Base-by-base conservation (phyloP, 2,113 vertebrate species). In the Hippocampus barbouri region DNA sequence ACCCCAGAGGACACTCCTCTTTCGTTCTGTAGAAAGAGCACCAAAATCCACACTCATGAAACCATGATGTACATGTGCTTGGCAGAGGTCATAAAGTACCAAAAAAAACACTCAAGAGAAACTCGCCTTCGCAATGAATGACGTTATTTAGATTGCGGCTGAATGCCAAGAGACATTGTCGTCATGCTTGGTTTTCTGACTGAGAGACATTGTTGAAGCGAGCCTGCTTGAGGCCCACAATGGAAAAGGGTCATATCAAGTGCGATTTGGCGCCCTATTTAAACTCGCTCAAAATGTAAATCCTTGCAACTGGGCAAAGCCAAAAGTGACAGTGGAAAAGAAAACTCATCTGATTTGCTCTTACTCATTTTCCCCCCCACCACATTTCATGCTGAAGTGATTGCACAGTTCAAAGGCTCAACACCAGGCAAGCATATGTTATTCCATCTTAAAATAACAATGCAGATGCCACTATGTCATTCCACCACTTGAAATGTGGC, bases 341-440 rank as follows among this genome's bases (percentile, higher is more conserved):
- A 65, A 65, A 23, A 43, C 62, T 43, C 21, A 43, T 65, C 62
- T 43, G 40, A 45, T 65, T 23, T 43, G 62, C 62, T 65, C 62
- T 23, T 65, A 65, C 38, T 65, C 62, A n/a, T 12, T 23, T 23
- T 7, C 38, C n/a, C n/a, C n/a, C 56, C 12, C 9, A 59, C n/a
- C 56, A 59, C 25, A 59, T 59, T 59, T 59, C 56, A 59, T 12
- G 25, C 56, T 59, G 25, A 59, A 59, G 56, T 59, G 56, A 59
- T 59, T 59, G 56, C 56, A 59, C 62, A 65, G 40, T 65, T 65
- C 38, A 64, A 64, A 64, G 62, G 62, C 62, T 65, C 62, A 43
- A 65, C 62, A 65, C 62, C 62, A 65, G 62, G 62, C 62, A 15
- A 45, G 62, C 62, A 65, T 43, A 65, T 65, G 62, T 45, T 65